Base-by-base conservation (phyloP, 2,113 vertebrate species). In the Paradisaea rubra region DNA sequence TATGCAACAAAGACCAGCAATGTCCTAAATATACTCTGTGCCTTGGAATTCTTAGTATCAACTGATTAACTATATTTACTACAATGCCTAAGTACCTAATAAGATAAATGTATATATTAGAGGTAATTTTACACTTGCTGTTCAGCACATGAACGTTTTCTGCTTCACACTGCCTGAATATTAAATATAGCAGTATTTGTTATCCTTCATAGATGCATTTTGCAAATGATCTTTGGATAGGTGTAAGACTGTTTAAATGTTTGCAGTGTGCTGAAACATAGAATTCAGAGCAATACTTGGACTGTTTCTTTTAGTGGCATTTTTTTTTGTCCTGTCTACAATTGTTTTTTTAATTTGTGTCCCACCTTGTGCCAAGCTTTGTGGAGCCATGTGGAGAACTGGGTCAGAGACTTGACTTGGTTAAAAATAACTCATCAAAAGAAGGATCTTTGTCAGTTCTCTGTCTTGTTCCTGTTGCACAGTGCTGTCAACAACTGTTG, bases 391-490 rank as follows among this genome's bases (percentile, higher is more conserved):
- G 64, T 7, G 1, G 59, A 73, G 77, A 95, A 91, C 84, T 94
- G 64, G 89, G 96, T 95, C 93, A 95, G 77, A 91, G 89, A 45
- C 84, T 89, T 81, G 61, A 68, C 65, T 81, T 78, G 47, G 87
- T 89, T 95, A 95, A 95, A 95, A 92, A 96, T 95, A 95, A 56
- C 81, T 86, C 56, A 39, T 91, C 84, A 71, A 78, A 89, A 81
- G 84, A 66, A 78, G 30, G 33, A 74, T 78, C 64, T 86, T 81
- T 95, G 77, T 89, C 81, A 60, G 47, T 91, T 89, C 63, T 94
- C 65, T 56, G 30, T 74, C 44, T 81, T 87, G 35, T 37, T 91
- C 35, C 33, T 91, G 39, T 37, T 80, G 44, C 1, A 2, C 24
- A 21, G 10, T 54, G 52, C 45, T 65, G 56, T 92, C 37, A 90